Conservation (phyloP, 2,888 invertebrate genomes). For the Pseudococcus jackbeardsleyi region DNA sequence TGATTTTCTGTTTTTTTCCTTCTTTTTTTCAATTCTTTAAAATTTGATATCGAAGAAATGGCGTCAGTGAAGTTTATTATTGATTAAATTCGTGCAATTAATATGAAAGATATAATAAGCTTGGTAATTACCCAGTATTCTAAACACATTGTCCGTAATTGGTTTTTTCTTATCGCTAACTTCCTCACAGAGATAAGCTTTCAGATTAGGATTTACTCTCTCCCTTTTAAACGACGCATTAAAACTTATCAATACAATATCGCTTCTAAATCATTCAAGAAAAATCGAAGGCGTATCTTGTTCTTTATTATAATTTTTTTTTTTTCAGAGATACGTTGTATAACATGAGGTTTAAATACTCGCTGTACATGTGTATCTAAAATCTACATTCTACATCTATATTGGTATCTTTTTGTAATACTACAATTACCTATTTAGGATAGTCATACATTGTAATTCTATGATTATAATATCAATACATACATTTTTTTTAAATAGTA, state of each 20-base stretch:
- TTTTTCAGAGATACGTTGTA: not conserved
- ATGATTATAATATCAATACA: too few relatives aligned
- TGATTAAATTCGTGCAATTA: conserved; percentile 47
- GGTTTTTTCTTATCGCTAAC: conserved; percentile 25
- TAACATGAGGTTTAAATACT: not conserved
- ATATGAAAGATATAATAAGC: conserved; percentile 34
- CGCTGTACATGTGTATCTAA: not conserved
- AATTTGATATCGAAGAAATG: conserved; percentile 27
- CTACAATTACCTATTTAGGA: too few relatives aligned
- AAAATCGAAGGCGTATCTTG: conserved; percentile 24
- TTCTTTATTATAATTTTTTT: not conserved
- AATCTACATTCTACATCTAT: too few relatives aligned
- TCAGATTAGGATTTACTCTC: conserved; percentile 26
- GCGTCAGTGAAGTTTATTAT: conserved; percentile 18
- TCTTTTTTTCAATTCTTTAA: not conserved
- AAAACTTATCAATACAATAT: conserved; percentile 26
- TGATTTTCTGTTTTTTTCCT: not conserved
- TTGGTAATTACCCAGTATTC: conserved; percentile 43
- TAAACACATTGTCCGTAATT: conserved; percentile 39
- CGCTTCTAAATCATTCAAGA: conserved; percentile 23
- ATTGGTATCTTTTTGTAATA: too few relatives aligned
- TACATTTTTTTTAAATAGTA: too few relatives aligned
- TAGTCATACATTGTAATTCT: too few relatives aligned
- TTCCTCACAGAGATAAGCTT: conserved; percentile 38
- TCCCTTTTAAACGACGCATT: conserved; percentile 41